Base-by-base conservation (phyloP, 2,888 invertebrate genomes). In the Microctonus brassicae region DNA sequence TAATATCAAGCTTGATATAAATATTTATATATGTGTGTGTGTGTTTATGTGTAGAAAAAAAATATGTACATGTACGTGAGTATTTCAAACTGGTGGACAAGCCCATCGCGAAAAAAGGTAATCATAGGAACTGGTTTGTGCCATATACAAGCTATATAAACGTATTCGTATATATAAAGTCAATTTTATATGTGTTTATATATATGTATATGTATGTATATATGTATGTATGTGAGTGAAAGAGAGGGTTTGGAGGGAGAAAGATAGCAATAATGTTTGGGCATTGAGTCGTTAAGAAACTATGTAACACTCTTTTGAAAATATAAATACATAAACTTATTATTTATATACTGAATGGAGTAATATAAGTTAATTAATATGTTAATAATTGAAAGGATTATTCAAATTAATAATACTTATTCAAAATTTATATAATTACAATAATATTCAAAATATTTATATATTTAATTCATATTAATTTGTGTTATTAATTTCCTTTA, bases 311-410 rank as follows among this genome's bases (percentile, higher is more conserved):
- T 53, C 70, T 29, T 52, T 4, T 20, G 68, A 36, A 61, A 69
- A 72, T 61, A 75, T 67, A 69, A 3, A 47, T 6, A 47, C 20
- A 47, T 17, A n/a, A 47, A 47, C 1, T 47, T 47, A n/a, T 4
- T n/a, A n/a, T n/a, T n/a, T 58, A 60, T 65, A 33, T 7, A 29
- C 7, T 29, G 29, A 53, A 7, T 13, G 67, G 39, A 72, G 75
- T 17, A 47, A 47, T n/a, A 20, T 78, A 78, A 81, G 82, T n/a
- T 80, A 79, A 78, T 74, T 77, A 73, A 69, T 68, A 75, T 66
- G 75, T 73, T 78, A 67, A 75, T 67, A 29, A 57, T 39, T 80
- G 78, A 80, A 79, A 78, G 73, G 76, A 77, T 80, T 78, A 79
- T 81, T 81, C 33, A 80, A 80, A 79, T n/a, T 76, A 62, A 68